Evolutionary conservation across 2,797 vertebrate genomes (phyloP).

Genomic region (Nyctibius grandis): DNA sequence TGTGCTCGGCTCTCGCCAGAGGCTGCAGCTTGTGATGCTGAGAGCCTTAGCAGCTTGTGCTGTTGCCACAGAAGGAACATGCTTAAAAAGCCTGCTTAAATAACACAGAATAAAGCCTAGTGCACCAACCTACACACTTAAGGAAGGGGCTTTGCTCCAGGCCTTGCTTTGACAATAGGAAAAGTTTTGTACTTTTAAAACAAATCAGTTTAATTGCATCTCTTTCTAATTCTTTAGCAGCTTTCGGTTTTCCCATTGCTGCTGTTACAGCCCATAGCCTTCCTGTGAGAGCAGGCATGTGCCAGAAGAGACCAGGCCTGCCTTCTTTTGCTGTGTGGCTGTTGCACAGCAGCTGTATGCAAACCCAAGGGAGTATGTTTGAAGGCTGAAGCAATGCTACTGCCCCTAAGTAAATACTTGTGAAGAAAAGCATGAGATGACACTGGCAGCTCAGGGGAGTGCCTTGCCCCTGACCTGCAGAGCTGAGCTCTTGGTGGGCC

Average conservation of each 20-base stretch:
- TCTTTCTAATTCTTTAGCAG: not conserved
- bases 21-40: not conserved
- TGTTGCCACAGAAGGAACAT: not conserved
- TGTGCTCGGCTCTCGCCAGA: rapidly evolving
- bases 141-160: not conserved
- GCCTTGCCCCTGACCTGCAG: not conserved
- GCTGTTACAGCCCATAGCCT: not conserved
- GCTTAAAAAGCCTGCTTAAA: not conserved
- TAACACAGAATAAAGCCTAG: not conserved
- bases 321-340: not conserved
- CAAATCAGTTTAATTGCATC: not conserved
- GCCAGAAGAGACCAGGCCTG: not conserved
- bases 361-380: not conserved
- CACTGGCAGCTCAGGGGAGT: not conserved
- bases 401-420: not conserved
- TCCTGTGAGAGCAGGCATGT: not conserved
- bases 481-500: not conserved
- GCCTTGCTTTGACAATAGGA: not conserved
- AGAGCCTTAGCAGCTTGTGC: not conserved
- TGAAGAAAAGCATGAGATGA: not conserved
- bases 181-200: not conserved
- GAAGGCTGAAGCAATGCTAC: not conserved
- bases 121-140: not conserved
- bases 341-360: not conserved
- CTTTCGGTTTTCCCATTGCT: not conserved